These are phyloP conservation scores for Tethea ocularis DNA, from an alignment of 2,888 invertebrate genomes.

Conservation along the genomic window DNA sequence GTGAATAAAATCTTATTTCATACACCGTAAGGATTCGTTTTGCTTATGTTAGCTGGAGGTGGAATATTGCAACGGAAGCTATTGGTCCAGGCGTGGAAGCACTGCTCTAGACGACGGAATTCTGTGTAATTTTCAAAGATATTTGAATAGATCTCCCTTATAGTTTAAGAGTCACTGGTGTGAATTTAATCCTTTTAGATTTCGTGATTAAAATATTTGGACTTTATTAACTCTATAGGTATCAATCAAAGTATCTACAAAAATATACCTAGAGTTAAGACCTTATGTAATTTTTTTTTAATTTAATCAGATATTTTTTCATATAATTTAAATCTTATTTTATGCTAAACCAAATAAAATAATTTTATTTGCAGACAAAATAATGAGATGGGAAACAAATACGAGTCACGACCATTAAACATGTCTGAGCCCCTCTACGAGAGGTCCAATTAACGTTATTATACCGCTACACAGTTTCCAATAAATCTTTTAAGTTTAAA, in stretches of 20 bases:
- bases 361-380: conserved; percentile 15
- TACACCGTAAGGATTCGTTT: conserved; percentile 19
- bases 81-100: conserved; percentile 43
- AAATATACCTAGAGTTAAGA: too few species aligned
- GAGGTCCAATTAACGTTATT: conserved; percentile 42
- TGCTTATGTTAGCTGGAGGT: conserved; percentile 12
- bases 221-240: not conserved
- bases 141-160: conserved; percentile 44
- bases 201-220: not conserved
- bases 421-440: conserved; percentile 26
- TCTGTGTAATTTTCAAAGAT: conserved; percentile 44
- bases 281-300: too few species aligned
- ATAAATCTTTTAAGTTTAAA: not conserved
- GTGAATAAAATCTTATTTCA: conserved; percentile 17
- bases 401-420: conserved; percentile 25
- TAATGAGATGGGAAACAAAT: conserved; percentile 34
- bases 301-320: not conserved
- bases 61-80: conserved; percentile 28
- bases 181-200: conserved; percentile 30
- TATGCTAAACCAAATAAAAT: not conserved
- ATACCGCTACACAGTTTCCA: conserved; percentile 19
- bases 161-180: conserved; percentile 35
- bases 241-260: not conserved
- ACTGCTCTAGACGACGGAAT: conserved; percentile 43
- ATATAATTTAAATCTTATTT: not conserved